Base-by-base conservation (phyloP, 2,113 vertebrate genomes). In the Bufo bufo region DNA sequence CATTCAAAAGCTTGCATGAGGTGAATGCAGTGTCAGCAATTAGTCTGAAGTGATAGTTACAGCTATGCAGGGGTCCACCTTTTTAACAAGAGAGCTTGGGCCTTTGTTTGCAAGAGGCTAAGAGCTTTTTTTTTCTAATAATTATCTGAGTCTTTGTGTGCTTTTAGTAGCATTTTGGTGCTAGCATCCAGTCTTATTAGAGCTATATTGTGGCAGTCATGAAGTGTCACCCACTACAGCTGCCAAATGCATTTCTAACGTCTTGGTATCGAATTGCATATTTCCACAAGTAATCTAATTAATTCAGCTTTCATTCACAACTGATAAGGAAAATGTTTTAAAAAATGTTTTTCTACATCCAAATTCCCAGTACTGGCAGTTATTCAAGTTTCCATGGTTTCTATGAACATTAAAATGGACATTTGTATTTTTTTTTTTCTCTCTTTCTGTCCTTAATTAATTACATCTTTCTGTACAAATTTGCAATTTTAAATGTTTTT, bases 221-320 rank as follows among this genome's bases (percentile, higher is more conserved):
- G 20, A 59, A 71, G 65, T 82, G 52, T 20, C 78, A 84, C 59
- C 16, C 43, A 66, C 17, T 65, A 13, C 14, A 84, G 49, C 81
- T 88, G 81, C 59, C 87, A 88, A 88, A 50, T 65, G 80, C 45
- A 80, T 66, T 77, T 78, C 71, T 77, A 47, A 61, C 81, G 82
- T 74, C 63, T 81, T 69, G 23, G 23, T 82, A 56, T 75, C 71
- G 63, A 43, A 77, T 56, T 83, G 80, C 54, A 61, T 82, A 43
- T 88, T 84, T 88, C 56, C 81, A 65, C 49, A 43, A 45, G 45
- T 66, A 84, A 88, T 84, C 87, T 88, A 88, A 88, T 88, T 88
- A 88, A 88, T 88, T 88, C 66, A 77, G 87, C 84, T 88, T 88
- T 88, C 81, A 88, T 84, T 84, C 81, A 88, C 59, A 84, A 88